phyloP scores from a whole-genome alignment of 2,888 invertebrate genomes.

The Phrixothrix hirtus region DNA sequence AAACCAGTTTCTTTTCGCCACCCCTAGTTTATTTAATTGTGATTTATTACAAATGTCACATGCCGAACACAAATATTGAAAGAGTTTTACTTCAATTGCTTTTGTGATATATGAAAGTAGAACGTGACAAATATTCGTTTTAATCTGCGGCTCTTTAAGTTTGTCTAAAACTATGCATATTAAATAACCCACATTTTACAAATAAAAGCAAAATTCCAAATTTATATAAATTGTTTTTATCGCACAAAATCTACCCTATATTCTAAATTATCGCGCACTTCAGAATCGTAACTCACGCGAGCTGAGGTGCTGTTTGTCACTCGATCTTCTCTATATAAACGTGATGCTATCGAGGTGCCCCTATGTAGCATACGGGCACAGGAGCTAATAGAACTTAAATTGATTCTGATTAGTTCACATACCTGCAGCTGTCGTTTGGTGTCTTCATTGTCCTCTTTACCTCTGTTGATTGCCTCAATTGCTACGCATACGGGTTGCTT shows the following conservation, averaged over 20 bases:
- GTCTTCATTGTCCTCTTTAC: constrained; percentile 42
- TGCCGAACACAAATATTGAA: constrained; percentile 32
- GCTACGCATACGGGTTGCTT: constrained; percentile 44
- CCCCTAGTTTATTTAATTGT: constrained; percentile 35
- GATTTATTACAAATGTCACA: constrained; percentile 32
- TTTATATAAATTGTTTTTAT: constrained; percentile 14
- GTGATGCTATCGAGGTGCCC: constrained; percentile 48
- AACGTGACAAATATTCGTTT: constrained; percentile 3
- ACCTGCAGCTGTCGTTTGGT: constrained; percentile 55
- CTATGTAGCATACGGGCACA: constrained; percentile 47
- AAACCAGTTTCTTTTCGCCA: constrained; percentile 34
- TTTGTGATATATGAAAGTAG: constrained; percentile 17
- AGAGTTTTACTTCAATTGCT: constrained; percentile 32
- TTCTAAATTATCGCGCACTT: constrained; percentile 16
- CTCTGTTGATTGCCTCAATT: constrained; percentile 47
- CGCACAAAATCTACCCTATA: constrained; percentile 21
- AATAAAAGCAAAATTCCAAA: constrained; percentile 3
- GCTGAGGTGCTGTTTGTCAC: constrained; percentile 36
- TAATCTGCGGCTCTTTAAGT: background rate
- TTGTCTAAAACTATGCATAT: background rate
- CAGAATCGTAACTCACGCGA: constrained; percentile 26
- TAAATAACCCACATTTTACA: constrained; percentile 12
- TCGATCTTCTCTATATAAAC: constrained; percentile 29
- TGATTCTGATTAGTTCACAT: constrained; percentile 56
- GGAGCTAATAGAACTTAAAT: constrained; percentile 56